These are phyloP conservation scores for Rosalia funebris DNA, from an alignment of 2,888 invertebrate genomes.

Conservation along the genomic window DNA sequence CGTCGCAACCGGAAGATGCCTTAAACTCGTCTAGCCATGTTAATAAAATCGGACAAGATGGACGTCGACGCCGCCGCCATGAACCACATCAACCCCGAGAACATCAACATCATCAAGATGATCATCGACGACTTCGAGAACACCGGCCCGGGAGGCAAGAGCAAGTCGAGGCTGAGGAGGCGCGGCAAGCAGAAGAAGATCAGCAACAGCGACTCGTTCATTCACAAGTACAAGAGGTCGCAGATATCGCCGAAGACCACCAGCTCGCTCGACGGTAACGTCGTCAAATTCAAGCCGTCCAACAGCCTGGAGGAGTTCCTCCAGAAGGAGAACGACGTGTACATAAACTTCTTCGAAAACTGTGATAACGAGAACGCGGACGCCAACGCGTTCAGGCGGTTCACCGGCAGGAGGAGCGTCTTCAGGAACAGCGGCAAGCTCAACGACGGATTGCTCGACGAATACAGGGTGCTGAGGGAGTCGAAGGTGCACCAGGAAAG, in stretches of 20 bases:
- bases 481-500: constrained; percentile 53
- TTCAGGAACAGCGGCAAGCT: constrained; percentile 42
- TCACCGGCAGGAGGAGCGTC: constrained; percentile 40
- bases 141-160: constrained; percentile 15
- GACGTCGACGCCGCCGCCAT: constrained; percentile 33
- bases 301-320: constrained; percentile 48
- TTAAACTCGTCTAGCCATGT: constrained; percentile 21
- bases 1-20: not conserved
- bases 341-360: constrained; percentile 57
- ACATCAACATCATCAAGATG: constrained; percentile 59
- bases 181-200: constrained; percentile 44
- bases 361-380: constrained; percentile 54
- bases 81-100: constrained; percentile 49
- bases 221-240: constrained; percentile 51
- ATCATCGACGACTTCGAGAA: constrained; percentile 60
- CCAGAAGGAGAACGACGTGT: constrained; percentile 55
- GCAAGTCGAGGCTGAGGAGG: constrained; percentile 35
- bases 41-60: constrained; percentile 39
- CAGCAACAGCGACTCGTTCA: constrained; percentile 53
- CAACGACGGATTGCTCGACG: constrained; percentile 46
- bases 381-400: constrained; percentile 48
- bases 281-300: constrained; percentile 45
- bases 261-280: constrained; percentile 47
- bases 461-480: constrained; percentile 48
- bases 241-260: constrained; percentile 54